phyloP scores from a whole-genome alignment of 2,797 vertebrate species.

The Myotis planiceps region DNA sequence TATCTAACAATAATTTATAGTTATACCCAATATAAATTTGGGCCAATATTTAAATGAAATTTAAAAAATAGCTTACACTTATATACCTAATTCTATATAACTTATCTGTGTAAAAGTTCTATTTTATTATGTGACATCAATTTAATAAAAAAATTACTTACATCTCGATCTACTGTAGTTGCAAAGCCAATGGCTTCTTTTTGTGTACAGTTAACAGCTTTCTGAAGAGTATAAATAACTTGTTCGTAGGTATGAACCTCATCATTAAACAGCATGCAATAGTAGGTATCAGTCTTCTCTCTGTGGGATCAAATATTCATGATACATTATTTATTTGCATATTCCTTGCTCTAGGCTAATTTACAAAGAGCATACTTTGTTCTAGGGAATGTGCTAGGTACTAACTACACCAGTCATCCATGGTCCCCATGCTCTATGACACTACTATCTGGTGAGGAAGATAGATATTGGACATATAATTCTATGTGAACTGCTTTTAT shows the following conservation, averaged over 20 bases:
- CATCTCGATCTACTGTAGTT: slow-evolving; percentile 97
- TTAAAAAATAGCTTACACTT: neutral
- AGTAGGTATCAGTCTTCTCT: slow-evolving; percentile 93
- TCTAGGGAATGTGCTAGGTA: neutral
- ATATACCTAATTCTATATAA: neutral
- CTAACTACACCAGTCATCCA: neutral
- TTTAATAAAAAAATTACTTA: slow-evolving; percentile 86
- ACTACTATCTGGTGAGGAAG: neutral
- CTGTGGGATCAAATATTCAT: slow-evolving; percentile 82
- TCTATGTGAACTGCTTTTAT: neutral
- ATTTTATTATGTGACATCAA: neutral
- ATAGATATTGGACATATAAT: neutral
- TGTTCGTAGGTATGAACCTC: slow-evolving; percentile 99
- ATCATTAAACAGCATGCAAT: slow-evolving; percentile 99
- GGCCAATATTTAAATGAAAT: neutral
- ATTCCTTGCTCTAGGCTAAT: slow-evolving; percentile 10
- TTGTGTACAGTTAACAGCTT: slow-evolving; percentile 97
- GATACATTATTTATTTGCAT: neutral
- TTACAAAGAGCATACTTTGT: neutral
- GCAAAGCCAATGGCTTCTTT: slow-evolving; percentile 97
- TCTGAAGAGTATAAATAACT: slow-evolving; percentile 98
- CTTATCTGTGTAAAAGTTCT: neutral
- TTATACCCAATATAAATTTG: neutral
- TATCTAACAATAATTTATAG: neutral
- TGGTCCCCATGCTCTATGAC: neutral